phyloP scores from a whole-genome alignment of 2,888 invertebrate genomes.

The Heliconius hortense region DNA sequence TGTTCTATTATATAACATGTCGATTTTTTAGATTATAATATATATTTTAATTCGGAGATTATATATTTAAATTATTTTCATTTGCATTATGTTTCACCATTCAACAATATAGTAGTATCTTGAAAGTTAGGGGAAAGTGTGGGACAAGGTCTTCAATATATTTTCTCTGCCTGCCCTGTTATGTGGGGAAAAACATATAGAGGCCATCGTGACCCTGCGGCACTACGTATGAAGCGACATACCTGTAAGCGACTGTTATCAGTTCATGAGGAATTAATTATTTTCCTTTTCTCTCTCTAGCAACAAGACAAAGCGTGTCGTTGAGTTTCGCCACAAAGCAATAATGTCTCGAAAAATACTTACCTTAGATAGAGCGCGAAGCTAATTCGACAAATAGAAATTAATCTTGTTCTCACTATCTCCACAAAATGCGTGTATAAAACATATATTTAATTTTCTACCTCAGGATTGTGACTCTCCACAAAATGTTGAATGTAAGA shows the following conservation, averaged over 20 bases:
- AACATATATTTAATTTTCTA: background rate
- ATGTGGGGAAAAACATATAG: background rate
- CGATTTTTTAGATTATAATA: no score
- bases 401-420: background rate
- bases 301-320: background rate
- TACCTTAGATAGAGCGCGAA: background rate
- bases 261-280: background rate
- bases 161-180: background rate
- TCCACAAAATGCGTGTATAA: background rate
- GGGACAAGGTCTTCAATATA: no score
- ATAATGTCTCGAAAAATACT: no score
- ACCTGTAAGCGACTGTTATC: background rate
- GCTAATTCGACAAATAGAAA: background rate
- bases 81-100: background rate
- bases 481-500: slow-evolving; percentile 44
- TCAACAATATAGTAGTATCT: background rate
- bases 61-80: no score
- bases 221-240: no score
- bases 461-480: slow-evolving; percentile 49
- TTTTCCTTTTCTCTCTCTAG: background rate
- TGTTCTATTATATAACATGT: background rate
- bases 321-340: background rate
- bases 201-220: background rate
- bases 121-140: no score
- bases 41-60: no score